Conservation (phyloP, 2,113 vertebrate species). For the Acinonyx jubatus region DNA sequence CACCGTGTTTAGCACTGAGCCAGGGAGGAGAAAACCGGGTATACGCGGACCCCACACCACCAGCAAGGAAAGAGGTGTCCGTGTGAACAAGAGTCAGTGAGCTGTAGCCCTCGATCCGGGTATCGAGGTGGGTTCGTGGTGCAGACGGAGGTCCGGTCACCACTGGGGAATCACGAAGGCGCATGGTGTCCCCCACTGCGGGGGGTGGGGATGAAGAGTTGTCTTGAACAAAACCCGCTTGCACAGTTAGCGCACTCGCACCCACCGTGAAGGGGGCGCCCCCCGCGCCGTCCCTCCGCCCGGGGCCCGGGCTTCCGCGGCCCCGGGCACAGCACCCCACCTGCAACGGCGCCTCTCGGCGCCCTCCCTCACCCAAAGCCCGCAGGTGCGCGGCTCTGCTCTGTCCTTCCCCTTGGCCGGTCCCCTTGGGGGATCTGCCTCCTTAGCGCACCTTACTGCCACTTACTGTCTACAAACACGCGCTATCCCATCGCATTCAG, state of each 20-base stretch:
- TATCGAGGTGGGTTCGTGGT: neutral
- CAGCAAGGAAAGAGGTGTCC: neutral
- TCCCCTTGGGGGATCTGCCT: neutral
- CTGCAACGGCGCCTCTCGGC: too few relatives aligned
- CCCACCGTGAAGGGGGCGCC: neutral
- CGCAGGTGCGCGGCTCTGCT: too few relatives aligned
- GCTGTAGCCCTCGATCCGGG: rapidly evolving
- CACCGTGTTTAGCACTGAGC: rapidly evolving
- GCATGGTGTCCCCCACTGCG: neutral
- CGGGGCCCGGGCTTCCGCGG: too few relatives aligned
- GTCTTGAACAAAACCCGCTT: neutral
- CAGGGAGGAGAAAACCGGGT: neutral
- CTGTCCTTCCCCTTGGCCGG: too few relatives aligned
- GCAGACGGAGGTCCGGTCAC: rapidly evolving
- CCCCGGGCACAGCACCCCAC: too few relatives aligned
- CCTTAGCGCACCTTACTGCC: too few relatives aligned
- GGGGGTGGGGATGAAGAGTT: too few relatives aligned
- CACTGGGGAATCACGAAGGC: neutral
- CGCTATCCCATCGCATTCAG: rapidly evolving
- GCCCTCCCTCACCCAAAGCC: too few relatives aligned
- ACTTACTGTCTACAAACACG: too few relatives aligned
- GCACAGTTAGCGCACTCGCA: neutral
- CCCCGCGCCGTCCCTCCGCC: neutral
- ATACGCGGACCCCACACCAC: rapidly evolving
- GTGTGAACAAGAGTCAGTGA: rapidly evolving